Evolutionary conservation across 2,113 vertebrate genomes (phyloP), one percentile per base, ranked within the genome.

Genomic region (Dascyllus trimaculatus): DNA sequence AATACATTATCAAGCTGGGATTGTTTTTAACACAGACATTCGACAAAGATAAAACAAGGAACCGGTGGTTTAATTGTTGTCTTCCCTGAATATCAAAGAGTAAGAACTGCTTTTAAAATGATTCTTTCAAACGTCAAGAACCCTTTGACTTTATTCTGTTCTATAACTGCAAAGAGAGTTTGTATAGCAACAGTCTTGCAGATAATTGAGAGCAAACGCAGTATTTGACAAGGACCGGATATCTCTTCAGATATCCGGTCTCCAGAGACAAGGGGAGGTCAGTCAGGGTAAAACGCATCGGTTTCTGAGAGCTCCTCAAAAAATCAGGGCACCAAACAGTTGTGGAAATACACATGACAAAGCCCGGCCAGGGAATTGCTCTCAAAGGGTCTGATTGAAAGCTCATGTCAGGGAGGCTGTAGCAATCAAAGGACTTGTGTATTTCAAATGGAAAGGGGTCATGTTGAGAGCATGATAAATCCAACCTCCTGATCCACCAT

Each of bases 331-430:
- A 87, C 87, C 82, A 86, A 92, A 92, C 88, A 82, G 75, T 88
- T 64, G 74, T 71, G 81, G 80, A 85, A 90, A 88, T 88, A 88
- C 74, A 84, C 83, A 92, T 88, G 86, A 89, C 88, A 90, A 84
- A 87, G 84, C 72, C 77, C 5, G 54, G 53, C 77, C 29, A 15
- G 84, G 78, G 90, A 83, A 90, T 90, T 82, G 82, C 82, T 87
- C 89, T 89, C 87, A 86, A 84, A 87, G 71, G 69, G 52, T 65
- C 64, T 90, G 91, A 93, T 91, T 91, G 90, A 91, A 91, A 90
- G 89, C 87, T 85, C 63, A 56, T 84, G 91, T 88, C 84, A 89
- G 74, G 51, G 57, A 86, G 79, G 73, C 80, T 73, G 76, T 84
- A 75, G 86, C 87, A 90, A 92, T 89, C 89, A 89, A 91, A 88